Evolutionary conservation across 2,888 invertebrate species (phyloP), one percentile per base, ranked within the genome.

Genomic region (Eurytoma californica): DNA sequence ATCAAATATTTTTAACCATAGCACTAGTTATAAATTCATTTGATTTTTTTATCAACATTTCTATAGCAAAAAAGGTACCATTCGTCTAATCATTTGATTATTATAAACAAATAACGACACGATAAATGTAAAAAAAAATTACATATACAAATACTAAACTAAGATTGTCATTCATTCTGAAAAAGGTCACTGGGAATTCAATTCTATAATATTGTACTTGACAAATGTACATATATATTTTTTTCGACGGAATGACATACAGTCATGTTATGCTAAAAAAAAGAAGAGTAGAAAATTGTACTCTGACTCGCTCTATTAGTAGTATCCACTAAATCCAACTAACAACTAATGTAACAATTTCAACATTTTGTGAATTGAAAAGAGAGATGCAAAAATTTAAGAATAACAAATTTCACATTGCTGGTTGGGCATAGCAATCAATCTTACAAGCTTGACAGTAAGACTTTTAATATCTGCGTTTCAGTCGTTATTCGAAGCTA

Each of bases 161-260:
- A 63, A 70, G 70, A 75, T 75, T 75, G 74, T 79, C 73, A 79
- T 66, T 74, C 74, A 74, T 70, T 28, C 65, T 73, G 58, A 79
- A 66, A 69, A 69, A 67, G 39, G 30, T 74, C 72, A 79, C 57
- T 65, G 70, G 70, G 14, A 70, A 65, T 74, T 66, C 14, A 70
- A 65, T 66, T 51, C 30, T 16, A 61, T 39, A 39, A 39, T 68
- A 30, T 78, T 68, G 53, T 53, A 68, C 51, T 65, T 63, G 16
- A 66, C 30, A 65, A 74, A 70, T 55, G 30, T 75, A 67, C 60
- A 55, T 9, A 39, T 7, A 39, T 39, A 39, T 68, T 79, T 72
- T 74, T 68, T 66, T 18, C 3, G 53, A 66, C 55, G 70, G 75
- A 75, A 79, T 79, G 66, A 79, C 70, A 55, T 72, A 30, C n/a